Conservation (phyloP, 1,140 invertebrate genomes). For the Drosophila parvula region DNA sequence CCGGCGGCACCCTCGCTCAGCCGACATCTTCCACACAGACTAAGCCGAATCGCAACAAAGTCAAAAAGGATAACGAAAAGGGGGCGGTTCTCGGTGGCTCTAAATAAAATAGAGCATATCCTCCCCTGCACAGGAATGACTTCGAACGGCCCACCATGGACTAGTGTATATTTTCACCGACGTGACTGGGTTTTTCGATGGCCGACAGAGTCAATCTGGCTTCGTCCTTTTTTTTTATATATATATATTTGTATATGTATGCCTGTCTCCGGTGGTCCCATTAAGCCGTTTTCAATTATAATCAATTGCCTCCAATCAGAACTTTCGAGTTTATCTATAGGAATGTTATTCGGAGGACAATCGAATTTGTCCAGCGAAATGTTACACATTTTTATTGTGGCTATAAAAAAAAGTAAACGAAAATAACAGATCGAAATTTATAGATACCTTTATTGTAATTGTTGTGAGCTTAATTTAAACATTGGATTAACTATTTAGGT, state of each 20-base stretch:
- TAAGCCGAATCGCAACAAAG: slow-evolving; percentile 64
- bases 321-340: slow-evolving; percentile 23
- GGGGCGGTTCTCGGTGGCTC: slow-evolving; percentile 44
- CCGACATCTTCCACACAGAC: slow-evolving; percentile 36
- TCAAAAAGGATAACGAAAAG: slow-evolving; percentile 26
- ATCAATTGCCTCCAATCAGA: slow-evolving; percentile 72
- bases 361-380: slow-evolving; percentile 12
- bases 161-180: slow-evolving; percentile 67
- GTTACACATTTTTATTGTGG: slow-evolving; percentile 16
- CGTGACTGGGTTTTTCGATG: slow-evolving; percentile 73
- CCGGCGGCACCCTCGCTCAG: slow-evolving; percentile 24
- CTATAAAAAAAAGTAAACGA: slow-evolving; percentile 21
- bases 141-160: slow-evolving; percentile 10
- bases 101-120: slow-evolving; percentile 67
- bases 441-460: neutral
- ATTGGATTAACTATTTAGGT: no score
- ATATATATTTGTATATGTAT: neutral
- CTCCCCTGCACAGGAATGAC: slow-evolving; percentile 39
- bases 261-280: slow-evolving; percentile 51
- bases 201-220: slow-evolving; percentile 62
- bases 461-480: no score
- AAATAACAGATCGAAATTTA: slow-evolving; percentile 16
- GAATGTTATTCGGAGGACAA: neutral
- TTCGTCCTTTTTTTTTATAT: slow-evolving; percentile 19
- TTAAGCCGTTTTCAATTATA: slow-evolving; percentile 74